Conservation (phyloP, 1,140 invertebrate genomes). For the Drosophila grimshawi region DNA sequence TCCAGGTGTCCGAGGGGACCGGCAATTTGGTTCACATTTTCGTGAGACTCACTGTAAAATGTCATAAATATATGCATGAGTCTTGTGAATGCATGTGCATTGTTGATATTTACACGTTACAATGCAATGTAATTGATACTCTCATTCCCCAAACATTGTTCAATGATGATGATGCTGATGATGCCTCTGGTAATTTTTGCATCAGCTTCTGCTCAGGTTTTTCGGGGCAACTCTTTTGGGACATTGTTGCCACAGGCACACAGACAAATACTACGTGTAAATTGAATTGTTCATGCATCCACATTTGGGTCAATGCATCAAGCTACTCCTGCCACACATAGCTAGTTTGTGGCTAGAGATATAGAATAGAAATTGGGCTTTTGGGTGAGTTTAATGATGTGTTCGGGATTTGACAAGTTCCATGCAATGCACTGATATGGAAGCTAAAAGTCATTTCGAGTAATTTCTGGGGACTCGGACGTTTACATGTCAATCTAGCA, state of each 20-base stretch:
- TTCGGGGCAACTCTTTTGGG: neutral
- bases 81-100: constrained; percentile 42
- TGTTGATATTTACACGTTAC: constrained; percentile 32
- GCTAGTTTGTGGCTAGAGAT: neutral
- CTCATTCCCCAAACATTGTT: constrained; percentile 23
- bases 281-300: constrained; percentile 28
- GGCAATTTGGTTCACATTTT: constrained; percentile 4
- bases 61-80: constrained; percentile 77
- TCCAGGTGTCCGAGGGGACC: neutral
- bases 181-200: constrained; percentile 19
- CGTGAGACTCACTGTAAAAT: constrained; percentile 33
- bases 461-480: too few species aligned
- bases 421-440: neutral
- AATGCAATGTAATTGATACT: constrained; percentile 72
- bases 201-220: constrained; percentile 4
- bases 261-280: constrained; percentile 19
- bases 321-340: constrained; percentile 1
- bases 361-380: neutral
- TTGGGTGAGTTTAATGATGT: neutral
- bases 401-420: neutral
- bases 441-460: neutral
- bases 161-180: neutral
- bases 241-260: neutral
- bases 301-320: constrained; percentile 17
- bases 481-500: too few species aligned